Conservation (phyloP, 2,797 vertebrate species). For the Geotrypetes seraphini region DNA sequence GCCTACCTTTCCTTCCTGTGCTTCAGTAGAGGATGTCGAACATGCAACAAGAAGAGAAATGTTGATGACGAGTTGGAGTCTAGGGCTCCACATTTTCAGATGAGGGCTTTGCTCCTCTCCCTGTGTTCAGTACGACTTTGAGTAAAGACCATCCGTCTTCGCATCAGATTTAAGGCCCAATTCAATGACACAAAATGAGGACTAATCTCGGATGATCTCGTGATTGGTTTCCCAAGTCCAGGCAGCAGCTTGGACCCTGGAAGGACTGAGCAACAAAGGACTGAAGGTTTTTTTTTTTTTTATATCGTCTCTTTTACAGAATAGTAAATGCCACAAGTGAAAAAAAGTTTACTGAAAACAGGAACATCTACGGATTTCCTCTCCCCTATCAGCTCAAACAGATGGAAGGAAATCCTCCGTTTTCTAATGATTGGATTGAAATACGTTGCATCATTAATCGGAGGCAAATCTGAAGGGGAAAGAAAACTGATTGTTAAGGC, state of each 20-base stretch:
- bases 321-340: constrained; percentile 24
- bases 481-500: constrained; percentile 14
- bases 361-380: constrained; percentile 77
- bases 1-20: too few relatives aligned
- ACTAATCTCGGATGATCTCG: too few relatives aligned
- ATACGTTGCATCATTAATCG: constrained; percentile 25
- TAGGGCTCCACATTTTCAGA: constrained; percentile 31
- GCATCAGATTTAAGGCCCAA: constrained; percentile 38
- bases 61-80: constrained; percentile 27
- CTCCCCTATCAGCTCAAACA: constrained; percentile 53
- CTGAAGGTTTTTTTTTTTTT: constrained; percentile 14
- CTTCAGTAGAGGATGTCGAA: constrained; percentile 16
- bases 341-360: constrained; percentile 53
- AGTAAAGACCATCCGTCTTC: constrained; percentile 28
- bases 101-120: constrained; percentile 18
- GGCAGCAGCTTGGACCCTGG: too few relatives aligned
- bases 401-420: constrained; percentile 70
- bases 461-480: constrained; percentile 13
- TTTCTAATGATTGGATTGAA: constrained; percentile 39
- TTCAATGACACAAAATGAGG: too few relatives aligned
- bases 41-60: constrained; percentile 22
- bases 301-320: constrained; percentile 29
- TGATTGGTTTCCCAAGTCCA: too few relatives aligned
- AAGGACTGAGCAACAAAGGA: constrained; percentile 3
- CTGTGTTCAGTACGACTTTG: constrained; percentile 9